Evolutionary conservation across 30 jellyfish, hydroid and myxozoan genomes (phyloP).

Genomic region (Aurelia sp.): DNA sequence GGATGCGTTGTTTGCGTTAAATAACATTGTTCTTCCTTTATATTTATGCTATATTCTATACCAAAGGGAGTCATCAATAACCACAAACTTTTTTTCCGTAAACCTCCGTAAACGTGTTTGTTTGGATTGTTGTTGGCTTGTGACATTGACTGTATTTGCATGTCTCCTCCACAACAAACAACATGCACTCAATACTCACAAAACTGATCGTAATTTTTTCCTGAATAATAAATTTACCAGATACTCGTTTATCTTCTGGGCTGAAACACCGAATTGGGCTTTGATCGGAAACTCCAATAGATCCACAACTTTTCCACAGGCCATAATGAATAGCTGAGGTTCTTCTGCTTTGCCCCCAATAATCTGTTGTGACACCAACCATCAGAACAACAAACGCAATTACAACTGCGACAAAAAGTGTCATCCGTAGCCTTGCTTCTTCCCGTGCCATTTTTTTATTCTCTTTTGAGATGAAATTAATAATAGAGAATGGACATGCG

Average conservation of each 20-base stretch:
- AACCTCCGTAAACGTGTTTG: no score
- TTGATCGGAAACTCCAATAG: slow-evolving; percentile 59
- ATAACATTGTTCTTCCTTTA: no score
- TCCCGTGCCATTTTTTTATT: slow-evolving; percentile 34
- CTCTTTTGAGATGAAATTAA: background rate
- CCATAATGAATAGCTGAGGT: slow-evolving; percentile 77
- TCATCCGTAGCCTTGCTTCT: slow-evolving; percentile 52
- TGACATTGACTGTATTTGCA: no score
- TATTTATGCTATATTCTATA: no score
- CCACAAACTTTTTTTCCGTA: no score
- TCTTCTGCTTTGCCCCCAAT: slow-evolving; percentile 72
- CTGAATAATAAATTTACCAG: slow-evolving; percentile 16
- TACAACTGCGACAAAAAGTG: slow-evolving; percentile 48
- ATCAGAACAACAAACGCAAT: slow-evolving; percentile 47
- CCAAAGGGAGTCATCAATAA: no score
- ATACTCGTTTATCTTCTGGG: slow-evolving; percentile 55
- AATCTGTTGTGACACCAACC: slow-evolving; percentile 72
- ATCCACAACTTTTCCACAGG: slow-evolving; percentile 74
- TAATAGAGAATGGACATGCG: no score
- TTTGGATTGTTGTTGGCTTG: no score
- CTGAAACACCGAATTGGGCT: slow-evolving; percentile 61
- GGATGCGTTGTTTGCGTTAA: no score
- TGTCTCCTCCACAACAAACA: no score
- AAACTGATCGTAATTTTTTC: no score
- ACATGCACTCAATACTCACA: no score